phyloP scores from a whole-genome alignment of 2,797 vertebrate species.

The Carapus acus region DNA sequence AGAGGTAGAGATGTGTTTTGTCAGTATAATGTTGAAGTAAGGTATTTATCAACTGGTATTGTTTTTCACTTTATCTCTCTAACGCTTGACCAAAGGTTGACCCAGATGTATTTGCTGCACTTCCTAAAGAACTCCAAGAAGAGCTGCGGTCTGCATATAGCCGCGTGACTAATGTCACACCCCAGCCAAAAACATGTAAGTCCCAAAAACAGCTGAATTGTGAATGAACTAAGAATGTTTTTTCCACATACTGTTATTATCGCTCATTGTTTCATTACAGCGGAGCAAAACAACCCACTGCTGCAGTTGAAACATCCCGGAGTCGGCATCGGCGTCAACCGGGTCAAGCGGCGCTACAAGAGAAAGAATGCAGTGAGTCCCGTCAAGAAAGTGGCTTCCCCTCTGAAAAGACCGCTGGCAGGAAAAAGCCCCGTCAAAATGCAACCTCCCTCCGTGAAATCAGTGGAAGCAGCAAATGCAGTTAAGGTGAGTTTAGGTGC shows the following conservation, averaged over 20 bases:
- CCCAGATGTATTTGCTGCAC: conserved; percentile 92
- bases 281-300: conserved; percentile 79
- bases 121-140: conserved; percentile 91
- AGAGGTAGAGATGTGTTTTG: conserved; percentile 71
- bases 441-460: conserved; percentile 69
- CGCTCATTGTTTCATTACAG: conserved; percentile 48
- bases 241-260: too few relatives aligned
- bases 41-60: too few relatives aligned
- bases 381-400: conserved; percentile 78
- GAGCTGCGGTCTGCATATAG: conserved; percentile 89
- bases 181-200: conserved; percentile 69
- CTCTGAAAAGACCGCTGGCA: conserved; percentile 75
- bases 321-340: conserved; percentile 49
- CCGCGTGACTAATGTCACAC: conserved; percentile 67
- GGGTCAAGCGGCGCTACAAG: conserved; percentile 81
- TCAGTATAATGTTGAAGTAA: background rate
- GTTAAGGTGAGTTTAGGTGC: conserved; percentile 69
- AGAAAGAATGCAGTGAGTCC: conserved; percentile 77
- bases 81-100: conserved; percentile 82
- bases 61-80: conserved; percentile 1
- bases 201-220: too few relatives aligned
- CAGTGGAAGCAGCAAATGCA: conserved; percentile 61
- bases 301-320: conserved; percentile 77
- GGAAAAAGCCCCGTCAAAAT: conserved; percentile 78
- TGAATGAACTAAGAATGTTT: too few relatives aligned